Conservation (phyloP, 2,797 vertebrate species). For the Mionectes olivaceus region DNA sequence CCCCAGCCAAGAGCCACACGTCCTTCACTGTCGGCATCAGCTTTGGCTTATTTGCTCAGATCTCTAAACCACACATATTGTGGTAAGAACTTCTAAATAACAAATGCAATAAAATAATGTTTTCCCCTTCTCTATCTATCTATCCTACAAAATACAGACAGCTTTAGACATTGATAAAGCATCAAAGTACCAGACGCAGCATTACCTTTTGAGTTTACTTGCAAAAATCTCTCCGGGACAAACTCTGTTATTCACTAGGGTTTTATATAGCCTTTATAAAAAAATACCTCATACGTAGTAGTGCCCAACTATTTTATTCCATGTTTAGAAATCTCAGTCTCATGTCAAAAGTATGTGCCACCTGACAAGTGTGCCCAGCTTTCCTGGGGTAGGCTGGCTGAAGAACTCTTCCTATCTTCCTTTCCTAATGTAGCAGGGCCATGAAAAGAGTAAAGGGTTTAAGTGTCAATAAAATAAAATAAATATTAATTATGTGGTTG, state of each 20-base stretch:
- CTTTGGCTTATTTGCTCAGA: background rate
- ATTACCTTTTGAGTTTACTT: background rate
- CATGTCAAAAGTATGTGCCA: background rate
- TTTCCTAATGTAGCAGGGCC: background rate
- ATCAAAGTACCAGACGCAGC: background rate
- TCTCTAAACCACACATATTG: background rate
- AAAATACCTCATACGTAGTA: background rate
- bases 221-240: background rate
- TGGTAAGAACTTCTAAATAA: background rate
- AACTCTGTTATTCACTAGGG: background rate
- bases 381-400: background rate
- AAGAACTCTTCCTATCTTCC: background rate
- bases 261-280: background rate
- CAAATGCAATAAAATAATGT: background rate
- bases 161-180: background rate
- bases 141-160: background rate
- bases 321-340: background rate
- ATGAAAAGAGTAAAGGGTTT: background rate
- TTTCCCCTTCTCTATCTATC: background rate
- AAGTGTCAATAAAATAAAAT: background rate
- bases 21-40: background rate
- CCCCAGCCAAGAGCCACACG: background rate
- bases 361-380: background rate
- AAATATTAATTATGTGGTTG: background rate
- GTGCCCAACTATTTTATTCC: rapidly evolving